phyloP scores from a whole-genome alignment of 1,140 invertebrate species.

The Brachionus paranguensis region DNA sequence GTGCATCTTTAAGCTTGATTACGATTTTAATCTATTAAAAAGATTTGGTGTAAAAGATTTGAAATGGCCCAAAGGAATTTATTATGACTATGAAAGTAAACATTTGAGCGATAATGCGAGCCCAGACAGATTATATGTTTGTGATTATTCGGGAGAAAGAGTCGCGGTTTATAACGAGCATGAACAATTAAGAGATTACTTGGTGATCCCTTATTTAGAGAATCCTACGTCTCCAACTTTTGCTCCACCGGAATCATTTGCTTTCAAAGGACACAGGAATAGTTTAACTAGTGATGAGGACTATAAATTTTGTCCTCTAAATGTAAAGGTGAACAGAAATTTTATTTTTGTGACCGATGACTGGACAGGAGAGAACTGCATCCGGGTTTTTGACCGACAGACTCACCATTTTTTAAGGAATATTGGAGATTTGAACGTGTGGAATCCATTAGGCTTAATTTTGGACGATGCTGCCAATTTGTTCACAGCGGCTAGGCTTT shows the following conservation, averaged over 20 bases:
- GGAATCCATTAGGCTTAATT: constrained; percentile 34
- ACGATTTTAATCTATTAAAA: constrained; percentile 22
- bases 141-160: constrained; percentile 24
- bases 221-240: not conserved
- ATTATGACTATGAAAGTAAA: constrained; percentile 33
- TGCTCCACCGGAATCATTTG: not conserved
- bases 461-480: constrained; percentile 22
- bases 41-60: constrained; percentile 16
- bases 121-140: constrained; percentile 23
- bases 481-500: constrained; percentile 13
- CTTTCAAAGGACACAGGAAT: not conserved
- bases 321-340: constrained; percentile 5
- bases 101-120: not conserved
- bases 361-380: constrained; percentile 36
- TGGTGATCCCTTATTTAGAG: not conserved
- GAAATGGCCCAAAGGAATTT: constrained; percentile 36
- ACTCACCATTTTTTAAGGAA: constrained; percentile 7
- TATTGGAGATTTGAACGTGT: constrained; percentile 28
- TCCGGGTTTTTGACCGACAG: constrained; percentile 25
- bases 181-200: constrained; percentile 30
- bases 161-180: constrained; percentile 31
- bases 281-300: constrained; percentile 10
- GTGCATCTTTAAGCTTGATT: constrained; percentile 40
- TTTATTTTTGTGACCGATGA: constrained; percentile 28
- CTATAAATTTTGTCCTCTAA: constrained; percentile 24